Conservation (phyloP, 2,888 invertebrate genomes). For the Agonum fuliginosum region DNA sequence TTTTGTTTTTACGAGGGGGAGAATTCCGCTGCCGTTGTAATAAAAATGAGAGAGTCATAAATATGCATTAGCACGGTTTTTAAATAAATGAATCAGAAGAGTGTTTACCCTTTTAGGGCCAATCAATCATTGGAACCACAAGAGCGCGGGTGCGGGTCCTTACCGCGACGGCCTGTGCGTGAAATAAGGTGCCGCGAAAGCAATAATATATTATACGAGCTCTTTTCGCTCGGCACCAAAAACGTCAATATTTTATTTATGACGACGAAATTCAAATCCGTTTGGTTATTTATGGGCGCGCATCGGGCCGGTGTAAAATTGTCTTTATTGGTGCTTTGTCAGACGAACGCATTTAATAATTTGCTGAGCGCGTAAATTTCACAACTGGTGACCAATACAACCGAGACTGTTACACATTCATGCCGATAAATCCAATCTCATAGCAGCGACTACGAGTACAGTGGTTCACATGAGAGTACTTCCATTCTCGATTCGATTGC, state of each 20-base stretch:
- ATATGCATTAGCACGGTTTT: slow-evolving; percentile 56
- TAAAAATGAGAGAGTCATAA: slow-evolving; percentile 55
- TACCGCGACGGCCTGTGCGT: slow-evolving; percentile 1
- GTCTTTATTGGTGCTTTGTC: slow-evolving; percentile 61
- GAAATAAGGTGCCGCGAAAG: slow-evolving; percentile 56
- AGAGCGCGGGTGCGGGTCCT: slow-evolving; percentile 5
- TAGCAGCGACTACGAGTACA: neutral
- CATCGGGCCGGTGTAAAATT: slow-evolving; percentile 63
- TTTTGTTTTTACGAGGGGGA: neutral
- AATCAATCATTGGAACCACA: slow-evolving; percentile 55
- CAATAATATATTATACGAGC: slow-evolving; percentile 58
- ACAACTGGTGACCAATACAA: slow-evolving; percentile 34
- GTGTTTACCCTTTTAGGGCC: slow-evolving; percentile 55
- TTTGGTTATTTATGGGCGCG: slow-evolving; percentile 66
- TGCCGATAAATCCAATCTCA: slow-evolving; percentile 29
- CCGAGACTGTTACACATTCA: slow-evolving; percentile 39
- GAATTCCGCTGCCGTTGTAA: slow-evolving; percentile 54
- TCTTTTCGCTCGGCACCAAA: slow-evolving; percentile 50
- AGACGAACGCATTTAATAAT: slow-evolving; percentile 65
- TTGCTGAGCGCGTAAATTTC: slow-evolving; percentile 67
- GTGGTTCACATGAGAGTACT: slow-evolving; percentile 9
- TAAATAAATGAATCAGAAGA: slow-evolving; percentile 58
- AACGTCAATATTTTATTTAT: slow-evolving; percentile 61
- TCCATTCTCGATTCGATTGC: neutral
- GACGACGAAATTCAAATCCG: slow-evolving; percentile 60